Conservation (phyloP, 2,113 vertebrate species). For the Calyptommatus sinebrachiatus region DNA sequence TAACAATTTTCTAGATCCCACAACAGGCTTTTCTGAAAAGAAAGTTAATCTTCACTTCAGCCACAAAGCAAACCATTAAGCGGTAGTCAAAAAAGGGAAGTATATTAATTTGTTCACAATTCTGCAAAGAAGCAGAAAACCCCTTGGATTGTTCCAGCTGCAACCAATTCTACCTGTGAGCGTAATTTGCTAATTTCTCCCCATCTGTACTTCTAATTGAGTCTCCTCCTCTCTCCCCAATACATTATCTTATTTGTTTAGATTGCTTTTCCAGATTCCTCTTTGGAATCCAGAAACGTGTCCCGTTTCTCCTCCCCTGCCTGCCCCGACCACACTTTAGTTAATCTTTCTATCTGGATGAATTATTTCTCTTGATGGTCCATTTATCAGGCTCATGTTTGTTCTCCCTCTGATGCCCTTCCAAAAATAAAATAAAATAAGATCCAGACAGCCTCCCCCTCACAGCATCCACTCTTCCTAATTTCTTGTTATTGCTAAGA, state of each 20-base stretch:
- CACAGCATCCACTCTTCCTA: slow-evolving; percentile 10
- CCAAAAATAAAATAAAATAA: slow-evolving; percentile 28
- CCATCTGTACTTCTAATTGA: neutral
- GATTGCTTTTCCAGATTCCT: slow-evolving; percentile 17
- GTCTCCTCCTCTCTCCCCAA: neutral
- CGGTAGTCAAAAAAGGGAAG: too few species aligned
- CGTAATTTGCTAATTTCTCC: neutral
- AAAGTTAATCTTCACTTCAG: neutral
- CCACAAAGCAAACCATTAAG: too few species aligned
- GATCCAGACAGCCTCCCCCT: slow-evolving; percentile 12
- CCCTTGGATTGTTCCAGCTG: neutral
- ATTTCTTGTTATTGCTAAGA: slow-evolving; percentile 29
- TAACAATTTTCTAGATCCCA: too few species aligned
- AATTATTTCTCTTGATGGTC: slow-evolving; percentile 33
- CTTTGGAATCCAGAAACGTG: neutral
- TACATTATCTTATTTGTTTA: slow-evolving; percentile 23
- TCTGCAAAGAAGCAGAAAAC: neutral
- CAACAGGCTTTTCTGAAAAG: neutral
- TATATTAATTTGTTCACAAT: neutral
- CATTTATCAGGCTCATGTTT: slow-evolving; percentile 28
- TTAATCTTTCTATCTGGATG: slow-evolving; percentile 32
- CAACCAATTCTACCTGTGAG: slow-evolving; percentile 1
- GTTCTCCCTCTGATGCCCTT: slow-evolving; percentile 22
- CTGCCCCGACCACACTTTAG: neutral
- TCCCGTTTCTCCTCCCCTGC: neutral